Base-by-base conservation (phyloP, 2,113 vertebrate species). In the Drymodes brunneopygia region DNA sequence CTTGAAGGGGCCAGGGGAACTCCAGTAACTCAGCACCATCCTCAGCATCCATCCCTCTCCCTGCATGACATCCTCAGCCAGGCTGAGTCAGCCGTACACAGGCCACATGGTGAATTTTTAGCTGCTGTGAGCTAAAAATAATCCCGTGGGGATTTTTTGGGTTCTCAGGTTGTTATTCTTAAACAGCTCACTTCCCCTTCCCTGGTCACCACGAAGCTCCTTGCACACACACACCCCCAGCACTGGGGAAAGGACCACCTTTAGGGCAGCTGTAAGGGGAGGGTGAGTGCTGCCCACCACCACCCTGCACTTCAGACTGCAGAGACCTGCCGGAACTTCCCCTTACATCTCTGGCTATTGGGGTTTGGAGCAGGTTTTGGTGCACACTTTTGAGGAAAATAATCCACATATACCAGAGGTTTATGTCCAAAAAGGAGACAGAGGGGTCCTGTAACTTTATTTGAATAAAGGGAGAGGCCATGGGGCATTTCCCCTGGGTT, bases 41-140 rank as follows among this genome's bases (percentile, higher is more conserved):
- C 22, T 25, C 57, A 23, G 18, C 65, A 61, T 15, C 50, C 8
- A 2, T 22, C 53, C n/a, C 61, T 77, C 56, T 83, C 58, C 44
- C 60, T 5, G 16, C 21, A 0, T 44, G 86, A 66, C 73, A 36
- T 60, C 77, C 64, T 58, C 81, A 58, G 21, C 9, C 1, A 3
- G 44, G 44, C 87, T 82, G 87, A 93, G 83, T 85, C 90, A 95
- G 94, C 79, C 3, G 0, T 15, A 28, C 57, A n/a, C 42, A 78
- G 72, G 54, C 80, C 81, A 85, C 87, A 8, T 27, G 25, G 54
- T 90, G 90, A 94, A 90, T 94, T n/a, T n/a, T n/a, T n/a, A 97
- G 75, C 29, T 65, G 70, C 57, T 87, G 62, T 0, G 0, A 87
- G 57, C 57, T 94, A 85, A 91, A 96, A 92, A 94, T 82, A 94